These are phyloP conservation scores for Drosophila parabipectinata DNA, from an alignment of 1,140 invertebrate species.

Conservation along the genomic window DNA sequence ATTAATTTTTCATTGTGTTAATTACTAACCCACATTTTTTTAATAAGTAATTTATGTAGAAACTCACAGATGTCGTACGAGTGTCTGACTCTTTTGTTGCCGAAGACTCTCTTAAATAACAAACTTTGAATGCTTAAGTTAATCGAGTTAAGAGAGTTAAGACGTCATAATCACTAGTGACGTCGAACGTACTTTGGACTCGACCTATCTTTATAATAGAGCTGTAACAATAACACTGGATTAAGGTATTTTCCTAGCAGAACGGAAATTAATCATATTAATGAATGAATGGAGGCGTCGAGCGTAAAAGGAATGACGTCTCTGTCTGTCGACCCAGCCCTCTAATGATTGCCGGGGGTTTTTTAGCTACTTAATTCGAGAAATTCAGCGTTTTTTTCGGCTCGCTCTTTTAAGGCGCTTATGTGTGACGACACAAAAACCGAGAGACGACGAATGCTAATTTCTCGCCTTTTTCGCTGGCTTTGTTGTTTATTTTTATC, in stretches of 20 bases:
- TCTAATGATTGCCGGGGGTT: slow-evolving; percentile 41
- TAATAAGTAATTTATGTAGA: neutral
- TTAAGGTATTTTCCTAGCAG: slow-evolving; percentile 5
- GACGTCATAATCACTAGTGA: slow-evolving; percentile 13
- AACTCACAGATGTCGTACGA: neutral
- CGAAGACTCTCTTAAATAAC: slow-evolving; percentile 3
- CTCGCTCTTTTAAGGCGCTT: slow-evolving; percentile 30
- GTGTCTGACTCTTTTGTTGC: slow-evolving; percentile 1
- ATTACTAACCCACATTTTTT: neutral
- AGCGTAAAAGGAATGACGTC: slow-evolving; percentile 47
- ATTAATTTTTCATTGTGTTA: neutral
- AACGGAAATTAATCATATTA: slow-evolving; percentile 40
- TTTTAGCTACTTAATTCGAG: slow-evolving; percentile 48
- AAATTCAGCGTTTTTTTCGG: slow-evolving; percentile 18
- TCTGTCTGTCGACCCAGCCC: slow-evolving; percentile 41
- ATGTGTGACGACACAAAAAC: slow-evolving; percentile 45
- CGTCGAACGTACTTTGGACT: slow-evolving; percentile 11
- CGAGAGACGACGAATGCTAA: slow-evolving; percentile 22
- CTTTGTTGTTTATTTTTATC: slow-evolving; percentile 28
- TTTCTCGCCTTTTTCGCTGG: slow-evolving; percentile 17
- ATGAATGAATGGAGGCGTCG: slow-evolving; percentile 34
- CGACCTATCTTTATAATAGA: slow-evolving; percentile 29
- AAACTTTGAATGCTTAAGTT: slow-evolving; percentile 4
- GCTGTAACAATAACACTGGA: slow-evolving; percentile 1
- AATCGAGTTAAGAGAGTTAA: slow-evolving; percentile 6